phyloP scores from a whole-genome alignment of 2,113 vertebrate species.

The Pycnonotus jocosus region DNA sequence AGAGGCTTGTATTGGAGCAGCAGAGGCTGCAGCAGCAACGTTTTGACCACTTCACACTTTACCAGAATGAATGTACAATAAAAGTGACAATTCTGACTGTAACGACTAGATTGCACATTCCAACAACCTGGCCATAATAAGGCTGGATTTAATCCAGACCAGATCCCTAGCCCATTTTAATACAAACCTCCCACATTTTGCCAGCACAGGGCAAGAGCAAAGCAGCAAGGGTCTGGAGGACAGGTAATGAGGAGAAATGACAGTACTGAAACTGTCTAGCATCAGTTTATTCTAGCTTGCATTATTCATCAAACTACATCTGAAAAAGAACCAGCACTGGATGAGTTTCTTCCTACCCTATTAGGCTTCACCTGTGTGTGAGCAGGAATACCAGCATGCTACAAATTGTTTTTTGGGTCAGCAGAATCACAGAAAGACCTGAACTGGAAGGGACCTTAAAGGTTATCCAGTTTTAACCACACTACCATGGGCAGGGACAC shows the following conservation, averaged over 20 bases:
- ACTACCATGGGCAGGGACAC: neutral
- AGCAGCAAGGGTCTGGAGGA: neutral
- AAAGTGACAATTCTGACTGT: neutral
- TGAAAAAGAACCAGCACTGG: neutral
- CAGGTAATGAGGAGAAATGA: neutral
- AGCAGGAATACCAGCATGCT: neutral
- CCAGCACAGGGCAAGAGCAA: neutral
- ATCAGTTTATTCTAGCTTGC: neutral
- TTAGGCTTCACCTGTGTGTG: rapidly evolving
- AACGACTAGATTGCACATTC: neutral
- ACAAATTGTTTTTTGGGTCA: rapidly evolving
- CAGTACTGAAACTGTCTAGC: neutral
- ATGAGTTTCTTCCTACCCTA: neutral
- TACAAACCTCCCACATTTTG: rapidly evolving
- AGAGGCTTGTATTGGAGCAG: neutral
- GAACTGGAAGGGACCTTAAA: neutral
- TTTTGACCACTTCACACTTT: neutral
- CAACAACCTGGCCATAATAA: neutral
- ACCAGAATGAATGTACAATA: neutral
- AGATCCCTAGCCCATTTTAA: neutral
- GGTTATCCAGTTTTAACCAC: rapidly evolving
- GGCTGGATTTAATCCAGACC: neutral
- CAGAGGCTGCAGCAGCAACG: neutral
- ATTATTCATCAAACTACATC: neutral
- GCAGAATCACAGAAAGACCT: neutral